Evolutionary conservation across 2,888 invertebrate species (phyloP).

Genomic region (Xestia c-nigrum): DNA sequence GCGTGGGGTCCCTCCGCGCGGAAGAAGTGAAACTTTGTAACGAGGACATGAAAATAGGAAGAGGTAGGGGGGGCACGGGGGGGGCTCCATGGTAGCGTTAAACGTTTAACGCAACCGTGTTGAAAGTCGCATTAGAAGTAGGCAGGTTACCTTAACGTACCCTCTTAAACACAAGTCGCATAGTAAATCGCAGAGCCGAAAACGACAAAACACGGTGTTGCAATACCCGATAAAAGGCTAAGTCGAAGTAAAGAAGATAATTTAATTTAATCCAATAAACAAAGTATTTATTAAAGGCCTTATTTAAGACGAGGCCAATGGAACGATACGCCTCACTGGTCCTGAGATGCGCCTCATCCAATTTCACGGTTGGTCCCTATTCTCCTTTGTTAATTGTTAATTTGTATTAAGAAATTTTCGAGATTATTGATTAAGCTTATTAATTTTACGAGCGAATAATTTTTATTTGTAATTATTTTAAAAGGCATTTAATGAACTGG

Average conservation of each 20-base stretch:
- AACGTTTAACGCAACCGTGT: no score
- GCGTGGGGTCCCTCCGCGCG: no score
- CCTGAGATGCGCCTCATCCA: constrained; percentile 75
- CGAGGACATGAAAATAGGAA: no score
- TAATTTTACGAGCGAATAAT: constrained; percentile 34
- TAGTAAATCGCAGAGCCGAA: not conserved
- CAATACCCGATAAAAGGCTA: constrained; percentile 22
- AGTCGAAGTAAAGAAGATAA: constrained; percentile 39
- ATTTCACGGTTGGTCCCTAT: constrained; percentile 76
- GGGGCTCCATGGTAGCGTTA: no score
- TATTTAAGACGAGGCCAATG: constrained; percentile 76
- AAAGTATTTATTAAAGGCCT: constrained; percentile 57
- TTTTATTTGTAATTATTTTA: not conserved
- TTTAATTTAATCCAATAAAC: constrained; percentile 61
- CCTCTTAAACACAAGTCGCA: no score
- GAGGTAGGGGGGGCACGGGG: no score
- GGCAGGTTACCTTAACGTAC: no score
- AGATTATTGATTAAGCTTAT: constrained; percentile 63
- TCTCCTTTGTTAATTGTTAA: constrained; percentile 80
- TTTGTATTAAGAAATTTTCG: constrained; percentile 76
- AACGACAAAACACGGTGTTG: not conserved
- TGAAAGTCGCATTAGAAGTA: no score
- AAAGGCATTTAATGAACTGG: not conserved
- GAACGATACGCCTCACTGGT: constrained; percentile 70
- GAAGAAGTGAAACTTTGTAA: no score